Evolutionary conservation across 2,888 invertebrate genomes (phyloP).

Genomic region (Drosophila anomalata): DNA sequence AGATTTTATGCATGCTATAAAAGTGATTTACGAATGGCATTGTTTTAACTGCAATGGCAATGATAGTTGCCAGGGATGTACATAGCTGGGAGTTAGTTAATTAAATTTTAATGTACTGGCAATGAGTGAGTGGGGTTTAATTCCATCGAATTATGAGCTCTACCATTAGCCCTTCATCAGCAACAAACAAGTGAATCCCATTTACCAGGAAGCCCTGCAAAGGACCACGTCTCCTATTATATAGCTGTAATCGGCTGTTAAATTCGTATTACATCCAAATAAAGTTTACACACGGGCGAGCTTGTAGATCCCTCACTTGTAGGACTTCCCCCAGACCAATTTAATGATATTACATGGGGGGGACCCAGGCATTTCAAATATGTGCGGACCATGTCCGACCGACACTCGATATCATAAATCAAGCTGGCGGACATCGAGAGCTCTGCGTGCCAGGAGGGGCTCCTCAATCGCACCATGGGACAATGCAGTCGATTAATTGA

Average conservation of each 20-base stretch:
- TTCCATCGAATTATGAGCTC: neutral
- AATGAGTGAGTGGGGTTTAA: neutral
- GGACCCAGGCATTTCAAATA: constrained; percentile 48
- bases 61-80: constrained; percentile 14
- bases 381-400: constrained; percentile 51
- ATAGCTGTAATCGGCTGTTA: constrained; percentile 37
- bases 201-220: constrained; percentile 13
- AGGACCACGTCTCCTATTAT: constrained; percentile 23
- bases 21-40: constrained; percentile 51
- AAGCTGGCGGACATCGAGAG: constrained; percentile 65
- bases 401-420: constrained; percentile 74
- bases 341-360: constrained; percentile 43
- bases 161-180: neutral
- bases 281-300: constrained; percentile 33
- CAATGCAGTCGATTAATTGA: constrained; percentile 75
- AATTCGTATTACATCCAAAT: constrained; percentile 31
- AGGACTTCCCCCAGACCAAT: constrained; percentile 43
- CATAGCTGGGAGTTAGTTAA: neutral
- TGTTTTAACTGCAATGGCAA: constrained; percentile 20
- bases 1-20: constrained; percentile 45
- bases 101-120: neutral
- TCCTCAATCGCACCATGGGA: constrained; percentile 6
- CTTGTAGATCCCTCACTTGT: constrained; percentile 31
- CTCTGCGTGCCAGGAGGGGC: constrained; percentile 46
- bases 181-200: neutral